phyloP scores from a whole-genome alignment of 2,797 vertebrate species.

The Schizopygopsis pylzovi region DNA sequence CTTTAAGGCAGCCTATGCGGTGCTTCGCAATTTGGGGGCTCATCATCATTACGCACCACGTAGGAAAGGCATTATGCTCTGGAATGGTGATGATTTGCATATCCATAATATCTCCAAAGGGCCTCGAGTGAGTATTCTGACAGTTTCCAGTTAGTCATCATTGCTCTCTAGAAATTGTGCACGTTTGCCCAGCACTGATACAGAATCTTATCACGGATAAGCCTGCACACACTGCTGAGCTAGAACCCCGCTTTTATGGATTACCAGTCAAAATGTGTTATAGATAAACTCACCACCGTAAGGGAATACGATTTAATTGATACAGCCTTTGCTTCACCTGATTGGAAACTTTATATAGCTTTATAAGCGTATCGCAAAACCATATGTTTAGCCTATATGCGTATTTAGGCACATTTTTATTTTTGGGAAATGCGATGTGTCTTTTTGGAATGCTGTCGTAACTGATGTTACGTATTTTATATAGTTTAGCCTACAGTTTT shows the following conservation, averaged over 20 bases:
- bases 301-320: neutral
- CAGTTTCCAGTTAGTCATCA: constrained; percentile 32
- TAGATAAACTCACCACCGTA: constrained; percentile 16
- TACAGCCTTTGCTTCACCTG: neutral
- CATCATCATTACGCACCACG: constrained; percentile 26
- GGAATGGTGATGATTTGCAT: constrained; percentile 37
- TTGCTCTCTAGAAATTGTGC: constrained; percentile 19
- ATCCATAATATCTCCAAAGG: constrained; percentile 23
- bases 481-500: neutral
- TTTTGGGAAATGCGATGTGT: neutral
- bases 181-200: constrained; percentile 30
- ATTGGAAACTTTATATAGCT: constrained; percentile 15
- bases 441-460: no score
- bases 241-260: constrained; percentile 36
- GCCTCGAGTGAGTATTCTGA: neutral
- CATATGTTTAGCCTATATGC: neutral
- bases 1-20: constrained; percentile 40
- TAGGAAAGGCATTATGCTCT: constrained; percentile 16
- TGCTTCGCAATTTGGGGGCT: constrained; percentile 1
- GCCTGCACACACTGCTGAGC: constrained; percentile 30
- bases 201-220: constrained; percentile 41
- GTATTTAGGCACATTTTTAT: neutral
- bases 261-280: constrained; percentile 41
- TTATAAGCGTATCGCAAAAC: neutral
- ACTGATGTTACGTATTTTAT: neutral